Base-by-base conservation (phyloP, 1,140 invertebrate species). In the Campoletis sonorensis region DNA sequence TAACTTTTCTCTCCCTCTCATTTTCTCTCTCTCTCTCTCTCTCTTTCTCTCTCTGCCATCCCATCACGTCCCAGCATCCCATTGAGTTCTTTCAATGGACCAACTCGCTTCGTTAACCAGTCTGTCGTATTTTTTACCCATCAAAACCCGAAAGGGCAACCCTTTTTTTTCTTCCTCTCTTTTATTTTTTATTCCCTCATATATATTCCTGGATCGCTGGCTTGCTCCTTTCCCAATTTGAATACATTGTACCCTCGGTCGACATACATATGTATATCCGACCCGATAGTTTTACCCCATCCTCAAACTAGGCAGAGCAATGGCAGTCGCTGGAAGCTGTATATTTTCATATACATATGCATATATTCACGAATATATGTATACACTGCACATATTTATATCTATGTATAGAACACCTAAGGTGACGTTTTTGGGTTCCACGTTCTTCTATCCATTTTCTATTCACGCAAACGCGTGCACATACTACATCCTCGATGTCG, bases 81-180 rank as follows among this genome's bases (percentile, higher is more conserved):
- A 92, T 92, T 92, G 86, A 91, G 82, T 84, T 72, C 81, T 83
- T 87, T 92, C 88, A 92, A 92, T 92, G 91, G 90, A 92, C 90
- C 90, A 91, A 89, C 89, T 88, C 90, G 91, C 90, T 92, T 92
- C 91, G 91, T 92, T 92, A 92, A 92, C 90, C 91, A 92, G 91
- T 91, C 91, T 92, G 90, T 92, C 91, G 90, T 88, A 90, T 89
- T 91, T 91, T 90, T 91, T 89, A 86, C 82, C 85, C 87, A 86
- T 85, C 87, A 86, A 37, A 37, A 84, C 79, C 86, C 83, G 85
- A 86, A 86, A 86, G 88, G 86, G 87, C 86, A 90, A 91, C 90
- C 90, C 90, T 88, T 91, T 89, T 87, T 87, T 88, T 88, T 61
- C 21, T 64, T 64, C 40, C 13, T 45, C 40, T 11, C 40, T 11